Evolutionary conservation across 2,113 vertebrate genomes (phyloP), one percentile per base, ranked within the genome.

Genomic region (Osmerus eperlanus): DNA sequence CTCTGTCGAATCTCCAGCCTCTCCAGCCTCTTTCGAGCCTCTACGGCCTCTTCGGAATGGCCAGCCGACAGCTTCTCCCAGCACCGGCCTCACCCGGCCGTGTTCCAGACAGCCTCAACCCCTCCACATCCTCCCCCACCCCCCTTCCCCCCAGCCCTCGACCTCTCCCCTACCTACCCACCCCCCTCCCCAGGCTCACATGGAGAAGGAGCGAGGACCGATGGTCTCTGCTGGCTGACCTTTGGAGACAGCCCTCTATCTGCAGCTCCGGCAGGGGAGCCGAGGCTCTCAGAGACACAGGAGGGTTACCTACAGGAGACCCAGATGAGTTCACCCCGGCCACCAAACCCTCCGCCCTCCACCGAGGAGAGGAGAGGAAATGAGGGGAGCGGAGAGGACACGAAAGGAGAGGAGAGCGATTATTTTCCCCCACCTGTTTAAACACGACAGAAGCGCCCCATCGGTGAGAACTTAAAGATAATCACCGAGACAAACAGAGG

Each of bases 181-280:
- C 58, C 58, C 21, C 21, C 19, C 11, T 12, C 25, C 83, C 75
- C 78, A 77, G 81, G 73, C 85, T 87, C 86, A 79, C 18, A 74
- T 81, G 9, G 47, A 23, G 41, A 84, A 86, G 84, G 77, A 84
- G 88, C 85, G 85, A 84, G 80, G 84, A 85, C 81, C 85, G 83
- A 25, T 62, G 13, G 23, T 32, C 62, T 32, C 78, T 89, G 85
- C 84, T 81, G 83, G 82, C 82, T 90, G 88, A 90, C 89, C 88
- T 90, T 88, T 89, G 86, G 82, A 88, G 89, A 83, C 86, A 81
- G 86, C 86, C 88, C 88, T 89, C 87, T 89, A 89, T 90, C 83
- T 86, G 76, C 84, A 88, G 80, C 85, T 84, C 86, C 80, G 79
- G 84, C 78, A 84, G 79, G 81, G 83, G 81, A 89, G 83, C 71